Conservation (phyloP, 1,140 invertebrate species). For the Heliconius hewitsoni region DNA sequence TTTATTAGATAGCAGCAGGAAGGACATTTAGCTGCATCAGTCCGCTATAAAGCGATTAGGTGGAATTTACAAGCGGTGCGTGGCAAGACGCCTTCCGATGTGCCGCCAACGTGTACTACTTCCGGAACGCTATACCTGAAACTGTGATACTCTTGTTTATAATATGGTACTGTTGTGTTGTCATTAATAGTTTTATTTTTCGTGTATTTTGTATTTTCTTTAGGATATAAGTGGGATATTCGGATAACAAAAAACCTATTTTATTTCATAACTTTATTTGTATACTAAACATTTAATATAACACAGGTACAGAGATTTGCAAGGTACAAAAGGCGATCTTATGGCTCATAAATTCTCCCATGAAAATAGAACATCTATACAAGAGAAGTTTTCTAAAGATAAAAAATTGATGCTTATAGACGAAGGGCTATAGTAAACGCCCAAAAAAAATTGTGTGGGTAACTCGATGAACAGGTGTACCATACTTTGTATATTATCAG, state of each 20-base stretch:
- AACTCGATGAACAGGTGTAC: too few species aligned
- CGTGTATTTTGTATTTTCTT: background rate
- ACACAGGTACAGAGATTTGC: too few species aligned
- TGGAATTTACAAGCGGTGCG: conserved; percentile 18
- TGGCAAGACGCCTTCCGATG: conserved; percentile 24
- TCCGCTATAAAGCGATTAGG: conserved; percentile 41
- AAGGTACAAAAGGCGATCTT: too few species aligned
- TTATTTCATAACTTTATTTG: background rate
- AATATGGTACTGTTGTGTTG: background rate
- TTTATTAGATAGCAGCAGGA: conserved; percentile 40
- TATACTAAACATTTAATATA: too few species aligned
- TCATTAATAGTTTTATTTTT: background rate
- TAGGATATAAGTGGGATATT: too few species aligned
- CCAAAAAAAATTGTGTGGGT: too few species aligned
- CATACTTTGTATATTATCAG: too few species aligned
- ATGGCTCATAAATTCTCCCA: too few species aligned
- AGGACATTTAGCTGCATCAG: conserved; percentile 41
- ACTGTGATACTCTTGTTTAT: conserved; percentile 3
- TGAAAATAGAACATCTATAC: too few species aligned
- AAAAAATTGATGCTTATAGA: too few species aligned
- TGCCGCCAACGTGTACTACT: conserved; percentile 2
- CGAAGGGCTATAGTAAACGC: too few species aligned
- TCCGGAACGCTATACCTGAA: background rate
- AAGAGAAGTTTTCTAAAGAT: too few species aligned
- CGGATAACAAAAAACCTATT: background rate